Conservation (phyloP, 2,113 vertebrate genomes). For the Rhinogobius similis region DNA sequence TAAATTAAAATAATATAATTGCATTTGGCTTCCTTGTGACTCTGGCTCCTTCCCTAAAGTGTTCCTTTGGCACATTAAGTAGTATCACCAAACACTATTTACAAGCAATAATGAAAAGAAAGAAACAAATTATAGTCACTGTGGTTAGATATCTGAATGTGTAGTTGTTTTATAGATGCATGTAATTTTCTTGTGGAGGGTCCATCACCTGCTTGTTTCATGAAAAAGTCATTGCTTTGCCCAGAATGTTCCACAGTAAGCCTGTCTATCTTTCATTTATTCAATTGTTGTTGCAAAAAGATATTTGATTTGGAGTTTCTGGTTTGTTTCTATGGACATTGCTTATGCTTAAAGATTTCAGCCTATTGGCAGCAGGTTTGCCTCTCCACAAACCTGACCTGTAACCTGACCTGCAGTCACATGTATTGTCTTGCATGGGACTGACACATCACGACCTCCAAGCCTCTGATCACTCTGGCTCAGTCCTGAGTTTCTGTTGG, state of each 20-base stretch:
- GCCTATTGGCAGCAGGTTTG: no score
- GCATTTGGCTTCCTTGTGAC: slow-evolving; percentile 1
- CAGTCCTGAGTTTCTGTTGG: no score
- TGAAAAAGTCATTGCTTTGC: not conserved
- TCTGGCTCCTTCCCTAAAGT: not conserved
- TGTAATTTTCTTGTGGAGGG: not conserved
- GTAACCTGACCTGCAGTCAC: no score
- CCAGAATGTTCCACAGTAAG: not conserved
- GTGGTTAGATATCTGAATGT: not conserved
- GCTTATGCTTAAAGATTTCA: no score
- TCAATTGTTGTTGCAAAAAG: not conserved
- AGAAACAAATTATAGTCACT: not conserved
- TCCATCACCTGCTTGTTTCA: not conserved
- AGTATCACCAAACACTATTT: not conserved
- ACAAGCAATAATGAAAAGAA: not conserved
- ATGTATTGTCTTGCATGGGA: no score
- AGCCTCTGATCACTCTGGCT: no score
- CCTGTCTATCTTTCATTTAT: not conserved
- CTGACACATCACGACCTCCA: no score
- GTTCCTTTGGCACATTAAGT: not conserved
- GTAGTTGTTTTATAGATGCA: not conserved
- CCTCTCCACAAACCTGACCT: no score
- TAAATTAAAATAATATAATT: slow-evolving; percentile 10
- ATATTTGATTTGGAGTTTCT: no score
- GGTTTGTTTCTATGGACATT: no score